Evolutionary conservation across 2,113 vertebrate genomes (phyloP).

Genomic region (Anhinga anhinga): DNA sequence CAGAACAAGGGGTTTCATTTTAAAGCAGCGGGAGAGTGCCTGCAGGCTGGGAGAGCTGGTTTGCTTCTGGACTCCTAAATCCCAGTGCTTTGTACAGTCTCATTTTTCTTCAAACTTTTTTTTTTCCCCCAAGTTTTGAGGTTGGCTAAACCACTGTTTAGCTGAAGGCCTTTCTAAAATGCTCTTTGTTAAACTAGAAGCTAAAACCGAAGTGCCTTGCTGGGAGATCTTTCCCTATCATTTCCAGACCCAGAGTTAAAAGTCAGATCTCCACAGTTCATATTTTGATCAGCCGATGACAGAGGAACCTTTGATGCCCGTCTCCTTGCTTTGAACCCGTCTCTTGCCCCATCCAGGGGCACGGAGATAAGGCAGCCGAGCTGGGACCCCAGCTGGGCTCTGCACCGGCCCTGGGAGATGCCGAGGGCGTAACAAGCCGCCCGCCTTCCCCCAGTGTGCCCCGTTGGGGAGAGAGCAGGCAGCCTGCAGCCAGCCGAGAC

Average conservation of each 20-base stretch:
- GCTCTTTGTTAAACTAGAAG: background rate
- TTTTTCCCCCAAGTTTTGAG: background rate
- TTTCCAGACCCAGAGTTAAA: background rate
- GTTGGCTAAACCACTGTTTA: background rate
- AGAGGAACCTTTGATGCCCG: background rate
- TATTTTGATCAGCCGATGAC: background rate
- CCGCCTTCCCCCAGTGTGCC: rapidly evolving
- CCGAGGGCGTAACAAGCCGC: background rate
- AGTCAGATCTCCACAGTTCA: background rate
- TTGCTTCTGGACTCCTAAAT: background rate
- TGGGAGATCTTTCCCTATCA: background rate
- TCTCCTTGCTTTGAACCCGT: background rate
- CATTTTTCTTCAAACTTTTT: background rate
- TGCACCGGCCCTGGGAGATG: background rate
- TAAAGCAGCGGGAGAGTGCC: background rate
- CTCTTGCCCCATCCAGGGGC: background rate
- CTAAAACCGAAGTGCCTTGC: background rate
- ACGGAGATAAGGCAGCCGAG: background rate
- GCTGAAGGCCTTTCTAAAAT: background rate
- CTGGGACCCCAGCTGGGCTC: background rate
- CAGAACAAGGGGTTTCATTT: background rate
- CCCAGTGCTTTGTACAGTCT: background rate
- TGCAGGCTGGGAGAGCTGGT: background rate
- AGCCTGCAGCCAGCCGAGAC: background rate
- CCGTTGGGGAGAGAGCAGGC: background rate